Conservation (phyloP, 1,140 invertebrate genomes). For the Cydia strobilella region DNA sequence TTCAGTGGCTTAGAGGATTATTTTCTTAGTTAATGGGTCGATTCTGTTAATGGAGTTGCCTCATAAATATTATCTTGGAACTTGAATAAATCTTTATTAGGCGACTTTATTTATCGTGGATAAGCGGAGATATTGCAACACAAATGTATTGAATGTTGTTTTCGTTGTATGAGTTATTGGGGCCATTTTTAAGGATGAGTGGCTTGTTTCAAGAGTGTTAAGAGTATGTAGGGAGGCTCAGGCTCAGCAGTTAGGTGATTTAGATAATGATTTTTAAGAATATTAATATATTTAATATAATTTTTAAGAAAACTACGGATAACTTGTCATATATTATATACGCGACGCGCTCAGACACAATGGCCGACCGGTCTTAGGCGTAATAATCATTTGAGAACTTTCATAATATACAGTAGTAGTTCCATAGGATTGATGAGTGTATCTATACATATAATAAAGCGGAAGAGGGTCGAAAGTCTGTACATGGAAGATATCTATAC, state of each 20-base stretch:
- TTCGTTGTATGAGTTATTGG: slow-evolving; percentile 8
- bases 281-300: no score
- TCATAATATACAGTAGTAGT: no score
- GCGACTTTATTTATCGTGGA: slow-evolving; percentile 23
- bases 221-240: background rate
- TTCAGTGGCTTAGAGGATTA: slow-evolving; percentile 38
- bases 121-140: slow-evolving; percentile 18
- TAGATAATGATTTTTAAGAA: no score
- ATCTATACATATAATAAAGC: no score
- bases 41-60: slow-evolving; percentile 49
- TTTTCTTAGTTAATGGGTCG: slow-evolving; percentile 47
- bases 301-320: no score
- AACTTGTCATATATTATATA: no score
- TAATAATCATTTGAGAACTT: no score
- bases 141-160: slow-evolving; percentile 25
- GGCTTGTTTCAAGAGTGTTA: background rate
- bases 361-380: no score
- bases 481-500: no score
- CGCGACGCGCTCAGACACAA: no score
- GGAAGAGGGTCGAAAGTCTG: no score
- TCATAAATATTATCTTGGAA: slow-evolving; percentile 46
- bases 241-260: background rate
- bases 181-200: background rate
- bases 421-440: no score
- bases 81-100: slow-evolving; percentile 45